These are phyloP conservation scores for Verasper variegatus DNA, from an alignment of 2,113 vertebrate species.

Conservation along the genomic window DNA sequence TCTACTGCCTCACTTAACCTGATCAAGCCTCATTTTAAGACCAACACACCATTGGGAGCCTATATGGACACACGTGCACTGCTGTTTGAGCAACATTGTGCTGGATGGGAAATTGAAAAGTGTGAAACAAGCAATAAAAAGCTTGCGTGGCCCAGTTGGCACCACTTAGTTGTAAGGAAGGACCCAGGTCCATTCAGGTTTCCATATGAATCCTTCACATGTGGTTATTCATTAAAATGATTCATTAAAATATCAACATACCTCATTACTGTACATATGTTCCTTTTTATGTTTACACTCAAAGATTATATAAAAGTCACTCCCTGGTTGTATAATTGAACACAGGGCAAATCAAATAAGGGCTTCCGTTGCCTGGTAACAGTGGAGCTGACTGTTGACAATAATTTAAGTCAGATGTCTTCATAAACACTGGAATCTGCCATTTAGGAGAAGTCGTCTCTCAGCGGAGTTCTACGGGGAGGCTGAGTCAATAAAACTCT, in stretches of 20 bases:
- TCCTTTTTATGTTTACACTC: not conserved
- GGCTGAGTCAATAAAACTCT: not conserved
- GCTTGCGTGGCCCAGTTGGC: too few species aligned
- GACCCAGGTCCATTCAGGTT: too few species aligned
- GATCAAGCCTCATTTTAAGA: too few species aligned
- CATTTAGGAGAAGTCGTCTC: not conserved
- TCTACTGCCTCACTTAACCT: too few species aligned
- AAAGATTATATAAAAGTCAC: not conserved
- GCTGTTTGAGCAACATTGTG: too few species aligned
- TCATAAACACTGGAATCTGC: not conserved
- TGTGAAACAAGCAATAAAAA: too few species aligned
- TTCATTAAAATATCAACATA: not conserved
- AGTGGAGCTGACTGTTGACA: slow-evolving; percentile 12
- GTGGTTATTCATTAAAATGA: too few species aligned
- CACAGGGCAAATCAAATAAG: not conserved
- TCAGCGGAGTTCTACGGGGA: not conserved
- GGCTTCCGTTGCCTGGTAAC: not conserved
- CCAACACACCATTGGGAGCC: too few species aligned
- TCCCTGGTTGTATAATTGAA: not conserved
- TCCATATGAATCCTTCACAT: too few species aligned
- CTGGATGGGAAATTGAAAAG: too few species aligned
- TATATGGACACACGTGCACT: too few species aligned
- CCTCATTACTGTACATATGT: not conserved
- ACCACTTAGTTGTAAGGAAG: too few species aligned
- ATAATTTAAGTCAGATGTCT: slow-evolving; percentile 29